phyloP scores from a whole-genome alignment of 2,888 invertebrate genomes.

The Ormyrus labotus region DNA sequence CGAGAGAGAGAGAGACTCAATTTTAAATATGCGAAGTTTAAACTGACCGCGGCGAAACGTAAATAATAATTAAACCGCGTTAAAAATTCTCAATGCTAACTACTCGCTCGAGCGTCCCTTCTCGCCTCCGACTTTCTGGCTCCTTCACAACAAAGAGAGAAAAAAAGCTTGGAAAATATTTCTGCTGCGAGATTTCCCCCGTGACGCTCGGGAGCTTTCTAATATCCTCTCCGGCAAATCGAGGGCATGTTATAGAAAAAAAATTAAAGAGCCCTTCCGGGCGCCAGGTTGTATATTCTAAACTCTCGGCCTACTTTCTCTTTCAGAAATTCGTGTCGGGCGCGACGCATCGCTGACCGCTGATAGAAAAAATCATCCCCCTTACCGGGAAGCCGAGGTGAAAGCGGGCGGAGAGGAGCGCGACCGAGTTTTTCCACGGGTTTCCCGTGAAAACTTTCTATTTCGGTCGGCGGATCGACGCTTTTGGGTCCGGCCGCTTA shows the following conservation, averaged over 20 bases:
- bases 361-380: constrained; percentile 55
- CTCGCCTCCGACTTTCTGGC: too few relatives aligned
- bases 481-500: constrained; percentile 4
- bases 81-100: too few relatives aligned
- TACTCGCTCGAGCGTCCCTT: too few relatives aligned
- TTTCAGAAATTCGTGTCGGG: constrained; percentile 31
- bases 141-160: not conserved
- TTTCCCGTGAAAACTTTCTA: constrained; percentile 54
- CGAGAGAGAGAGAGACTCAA: too few relatives aligned
- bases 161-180: constrained; percentile 36
- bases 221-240: not conserved
- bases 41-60: too few relatives aligned
- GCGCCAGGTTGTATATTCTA: constrained; percentile 56
- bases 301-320: constrained; percentile 66
- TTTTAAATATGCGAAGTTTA: too few relatives aligned
- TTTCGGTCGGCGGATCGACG: not conserved
- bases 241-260: constrained; percentile 38
- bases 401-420: constrained; percentile 52
- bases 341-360: not conserved
- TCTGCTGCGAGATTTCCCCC: not conserved
- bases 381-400: constrained; percentile 45
- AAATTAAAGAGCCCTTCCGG: constrained; percentile 41
- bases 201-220: constrained; percentile 40
- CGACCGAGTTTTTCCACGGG: constrained; percentile 21
- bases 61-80: too few relatives aligned